Evolutionary conservation across 2,797 vertebrate species (phyloP).

Genomic region (Gallinago stenura): DNA sequence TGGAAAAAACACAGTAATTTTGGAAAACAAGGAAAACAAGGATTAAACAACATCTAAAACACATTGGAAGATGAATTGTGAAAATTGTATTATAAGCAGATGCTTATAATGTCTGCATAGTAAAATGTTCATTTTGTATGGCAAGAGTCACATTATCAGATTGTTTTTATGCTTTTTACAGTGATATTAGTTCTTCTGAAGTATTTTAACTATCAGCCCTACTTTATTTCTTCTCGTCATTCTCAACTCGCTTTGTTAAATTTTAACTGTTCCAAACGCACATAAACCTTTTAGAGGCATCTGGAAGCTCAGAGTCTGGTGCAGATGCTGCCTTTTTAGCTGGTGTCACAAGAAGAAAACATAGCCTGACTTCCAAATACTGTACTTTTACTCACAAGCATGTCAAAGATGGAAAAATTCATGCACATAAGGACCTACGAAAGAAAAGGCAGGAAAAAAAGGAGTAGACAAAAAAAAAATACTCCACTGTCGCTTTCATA

Average conservation of each 20-base stretch:
- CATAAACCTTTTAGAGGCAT: background rate
- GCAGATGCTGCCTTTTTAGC: background rate
- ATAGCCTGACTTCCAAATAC: background rate
- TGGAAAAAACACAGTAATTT: background rate
- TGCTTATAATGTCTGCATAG: background rate
- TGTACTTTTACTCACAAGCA: background rate
- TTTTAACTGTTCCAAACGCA: background rate
- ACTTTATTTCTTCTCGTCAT: background rate
- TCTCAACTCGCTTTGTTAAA: background rate
- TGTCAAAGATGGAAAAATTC: background rate
- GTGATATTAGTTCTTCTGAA: background rate
- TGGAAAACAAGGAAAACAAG: background rate
- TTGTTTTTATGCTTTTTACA: background rate
- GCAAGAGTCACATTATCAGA: background rate
- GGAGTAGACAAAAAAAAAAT: background rate
- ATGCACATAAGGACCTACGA: background rate
- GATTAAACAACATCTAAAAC: background rate
- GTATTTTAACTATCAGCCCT: background rate
- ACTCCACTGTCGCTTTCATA: background rate
- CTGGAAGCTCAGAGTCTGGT: background rate
- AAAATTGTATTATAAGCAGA: background rate
- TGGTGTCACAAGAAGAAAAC: background rate
- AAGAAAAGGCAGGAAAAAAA: background rate
- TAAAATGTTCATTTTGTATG: background rate
- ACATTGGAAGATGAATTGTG: background rate